Conservation (phyloP, 2,797 vertebrate species). For the Orientallactaga sibirica region DNA sequence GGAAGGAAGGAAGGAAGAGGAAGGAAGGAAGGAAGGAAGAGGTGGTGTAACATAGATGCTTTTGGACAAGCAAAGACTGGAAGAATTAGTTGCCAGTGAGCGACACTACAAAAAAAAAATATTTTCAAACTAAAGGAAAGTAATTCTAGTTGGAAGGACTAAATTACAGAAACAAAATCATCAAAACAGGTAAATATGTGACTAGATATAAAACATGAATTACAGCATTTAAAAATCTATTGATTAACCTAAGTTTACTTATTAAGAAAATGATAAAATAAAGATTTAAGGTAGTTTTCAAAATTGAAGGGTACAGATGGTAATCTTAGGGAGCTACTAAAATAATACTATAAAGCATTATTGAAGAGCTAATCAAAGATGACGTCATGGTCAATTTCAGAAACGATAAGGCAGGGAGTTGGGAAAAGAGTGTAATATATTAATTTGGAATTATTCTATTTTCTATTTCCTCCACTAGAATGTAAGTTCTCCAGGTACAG, state of each 20-base stretch:
- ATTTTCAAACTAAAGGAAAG: neutral
- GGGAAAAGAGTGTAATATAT: neutral
- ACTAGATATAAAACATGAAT: neutral
- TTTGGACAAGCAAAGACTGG: neutral
- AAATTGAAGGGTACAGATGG: neutral
- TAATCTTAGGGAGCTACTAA: neutral
- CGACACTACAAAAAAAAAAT: neutral
- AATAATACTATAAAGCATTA: neutral
- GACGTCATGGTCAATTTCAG: neutral
- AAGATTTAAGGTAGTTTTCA: neutral
- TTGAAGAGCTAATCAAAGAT: neutral
- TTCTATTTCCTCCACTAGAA: neutral
- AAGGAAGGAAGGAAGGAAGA: no score
- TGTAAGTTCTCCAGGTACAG: neutral
- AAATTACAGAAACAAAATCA: neutral
- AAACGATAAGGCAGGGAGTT: neutral
- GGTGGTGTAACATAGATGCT: neutral
- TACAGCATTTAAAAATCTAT: neutral
- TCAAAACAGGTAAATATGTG: neutral
- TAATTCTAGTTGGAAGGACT: neutral
- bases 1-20: no score
- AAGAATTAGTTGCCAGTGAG: neutral
- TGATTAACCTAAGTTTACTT: constrained; percentile 33
- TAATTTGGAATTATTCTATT: neutral
- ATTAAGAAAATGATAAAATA: neutral